Evolutionary conservation across 2,797 vertebrate genomes (phyloP).

Genomic region (Melanotaenia maccullochi): DNA sequence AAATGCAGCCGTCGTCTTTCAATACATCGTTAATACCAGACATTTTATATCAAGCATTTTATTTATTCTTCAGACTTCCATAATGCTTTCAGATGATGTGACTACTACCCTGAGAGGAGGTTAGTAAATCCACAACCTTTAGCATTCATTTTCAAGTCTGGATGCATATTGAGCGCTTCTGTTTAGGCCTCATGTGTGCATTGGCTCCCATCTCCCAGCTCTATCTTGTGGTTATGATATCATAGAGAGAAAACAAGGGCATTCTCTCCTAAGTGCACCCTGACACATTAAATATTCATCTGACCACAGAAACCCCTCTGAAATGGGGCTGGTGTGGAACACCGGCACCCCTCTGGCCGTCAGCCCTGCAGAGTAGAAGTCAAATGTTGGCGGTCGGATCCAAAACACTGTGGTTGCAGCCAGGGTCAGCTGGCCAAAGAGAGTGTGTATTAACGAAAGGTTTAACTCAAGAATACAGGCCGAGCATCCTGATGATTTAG

Average conservation of each 20-base stretch:
- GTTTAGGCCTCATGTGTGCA: constrained; percentile 79
- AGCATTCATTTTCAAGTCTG: constrained; percentile 74
- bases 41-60: constrained; percentile 82
- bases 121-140: constrained; percentile 80
- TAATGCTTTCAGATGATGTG: constrained; percentile 82
- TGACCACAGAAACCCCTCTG: constrained; percentile 79
- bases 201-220: constrained; percentile 77
- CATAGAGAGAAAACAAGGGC: constrained; percentile 83
- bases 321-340: constrained; percentile 71
- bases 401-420: constrained; percentile 39
- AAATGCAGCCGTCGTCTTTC: constrained; percentile 63
- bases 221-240: constrained; percentile 90
- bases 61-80: constrained; percentile 77
- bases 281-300: constrained; percentile 88
- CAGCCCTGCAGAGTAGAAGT: constrained; percentile 64
- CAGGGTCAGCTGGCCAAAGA: constrained; percentile 59
- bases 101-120: constrained; percentile 73
- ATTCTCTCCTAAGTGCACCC: constrained; percentile 87
- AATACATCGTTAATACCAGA: constrained; percentile 77
- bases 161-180: constrained; percentile 72
- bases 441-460: constrained; percentile 40
- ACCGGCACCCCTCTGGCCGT: constrained; percentile 65
- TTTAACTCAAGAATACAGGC: constrained; percentile 28
- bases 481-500: neutral
- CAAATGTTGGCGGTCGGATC: constrained; percentile 66